phyloP scores from a whole-genome alignment of 2,888 invertebrate genomes.

The Herminia tarsipennalis region DNA sequence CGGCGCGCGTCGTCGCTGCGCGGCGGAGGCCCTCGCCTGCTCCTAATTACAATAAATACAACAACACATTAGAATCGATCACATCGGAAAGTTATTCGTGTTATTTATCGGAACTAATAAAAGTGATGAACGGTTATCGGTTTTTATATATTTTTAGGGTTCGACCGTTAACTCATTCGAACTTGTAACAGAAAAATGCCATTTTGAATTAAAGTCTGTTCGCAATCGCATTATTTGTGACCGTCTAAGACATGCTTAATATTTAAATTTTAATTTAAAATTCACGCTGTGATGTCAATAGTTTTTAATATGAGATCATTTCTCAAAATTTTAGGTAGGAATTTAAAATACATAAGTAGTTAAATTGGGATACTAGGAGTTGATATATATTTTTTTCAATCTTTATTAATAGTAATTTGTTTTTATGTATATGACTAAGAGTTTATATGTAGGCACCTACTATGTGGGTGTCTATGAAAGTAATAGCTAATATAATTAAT shows the following conservation, averaged over 20 bases:
- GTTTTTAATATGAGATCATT: slow-evolving; percentile 21
- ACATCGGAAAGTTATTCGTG: slow-evolving; percentile 76
- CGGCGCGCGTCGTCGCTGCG: slow-evolving; percentile 25
- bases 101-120: slow-evolving; percentile 83
- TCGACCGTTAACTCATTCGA: slow-evolving; percentile 35
- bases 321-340: slow-evolving; percentile 13
- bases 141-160: slow-evolving; percentile 64
- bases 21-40: slow-evolving; percentile 25
- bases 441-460: too few relatives aligned
- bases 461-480: too few relatives aligned
- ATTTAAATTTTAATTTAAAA: slow-evolving; percentile 16
- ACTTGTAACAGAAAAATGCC: slow-evolving; percentile 14
- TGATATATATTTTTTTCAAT: too few relatives aligned
- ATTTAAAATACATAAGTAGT: neutral
- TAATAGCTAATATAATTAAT: too few relatives aligned
- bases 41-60: slow-evolving; percentile 83
- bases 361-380: too few relatives aligned
- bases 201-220: slow-evolving; percentile 4
- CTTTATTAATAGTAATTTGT: too few relatives aligned
- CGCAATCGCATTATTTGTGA: slow-evolving; percentile 10
- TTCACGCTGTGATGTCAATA: slow-evolving; percentile 15
- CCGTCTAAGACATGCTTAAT: slow-evolving; percentile 10
- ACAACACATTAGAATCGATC: slow-evolving; percentile 81
- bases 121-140: slow-evolving; percentile 81
- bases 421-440: too few relatives aligned